phyloP scores from a whole-genome alignment of 2,888 invertebrate genomes.

The Scrobipalpa atriplicella region DNA sequence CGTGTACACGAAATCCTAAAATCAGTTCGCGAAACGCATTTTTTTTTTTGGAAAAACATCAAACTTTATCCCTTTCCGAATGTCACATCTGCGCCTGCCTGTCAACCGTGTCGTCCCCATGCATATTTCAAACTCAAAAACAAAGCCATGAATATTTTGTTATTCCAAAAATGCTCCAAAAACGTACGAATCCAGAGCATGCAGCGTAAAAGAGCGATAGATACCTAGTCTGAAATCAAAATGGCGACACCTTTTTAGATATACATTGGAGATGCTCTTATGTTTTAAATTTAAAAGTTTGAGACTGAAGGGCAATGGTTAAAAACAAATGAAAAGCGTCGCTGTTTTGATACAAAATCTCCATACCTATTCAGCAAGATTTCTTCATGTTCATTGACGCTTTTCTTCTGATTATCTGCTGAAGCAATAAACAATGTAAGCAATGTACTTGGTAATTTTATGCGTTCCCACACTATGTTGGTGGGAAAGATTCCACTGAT shows the following conservation, averaged over 20 bases:
- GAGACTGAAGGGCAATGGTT: background rate
- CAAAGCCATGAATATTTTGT: conserved; percentile 34
- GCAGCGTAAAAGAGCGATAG: background rate
- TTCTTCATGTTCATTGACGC: background rate
- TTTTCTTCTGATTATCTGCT: background rate
- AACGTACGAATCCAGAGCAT: conserved; percentile 39
- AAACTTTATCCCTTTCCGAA: conserved; percentile 16
- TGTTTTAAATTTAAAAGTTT: background rate
- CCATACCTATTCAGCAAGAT: background rate
- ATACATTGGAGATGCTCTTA: background rate
- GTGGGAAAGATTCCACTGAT: conserved; percentile 45
- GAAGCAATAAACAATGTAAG: background rate
- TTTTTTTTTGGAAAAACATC: conserved; percentile 11
- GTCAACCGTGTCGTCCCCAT: conserved; percentile 15
- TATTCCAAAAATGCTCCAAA: conserved; percentile 48
- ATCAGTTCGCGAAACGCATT: background rate
- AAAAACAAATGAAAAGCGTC: too few relatives aligned
- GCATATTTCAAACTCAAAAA: conserved; percentile 26
- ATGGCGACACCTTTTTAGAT: background rate
- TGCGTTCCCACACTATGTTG: background rate
- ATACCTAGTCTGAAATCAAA: background rate
- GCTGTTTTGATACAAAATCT: too few relatives aligned
- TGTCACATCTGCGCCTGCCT: conserved; percentile 20
- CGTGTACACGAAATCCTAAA: too few relatives aligned
- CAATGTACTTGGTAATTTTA: background rate